Evolutionary conservation across 2,888 invertebrate species (phyloP).

Genomic region (Conops quadrifasciatus): DNA sequence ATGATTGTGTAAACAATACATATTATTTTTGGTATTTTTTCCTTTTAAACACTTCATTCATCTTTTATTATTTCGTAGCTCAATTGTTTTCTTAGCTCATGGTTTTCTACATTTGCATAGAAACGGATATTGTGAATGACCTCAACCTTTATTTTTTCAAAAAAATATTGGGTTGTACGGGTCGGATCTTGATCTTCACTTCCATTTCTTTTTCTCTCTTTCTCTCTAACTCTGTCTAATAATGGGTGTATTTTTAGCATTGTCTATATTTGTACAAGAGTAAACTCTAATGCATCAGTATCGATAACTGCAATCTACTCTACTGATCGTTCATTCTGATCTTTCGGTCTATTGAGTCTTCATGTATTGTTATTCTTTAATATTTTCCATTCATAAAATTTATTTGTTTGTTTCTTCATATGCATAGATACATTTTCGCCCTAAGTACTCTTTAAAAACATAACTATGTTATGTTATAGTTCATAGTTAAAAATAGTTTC

Average conservation of each 20-base stretch:
- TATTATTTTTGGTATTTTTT: neutral
- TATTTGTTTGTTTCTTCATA: no score
- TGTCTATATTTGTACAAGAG: neutral
- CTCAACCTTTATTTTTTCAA: constrained; percentile 53
- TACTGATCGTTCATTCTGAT: no score
- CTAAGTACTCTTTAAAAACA: no score
- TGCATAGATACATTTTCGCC: no score
- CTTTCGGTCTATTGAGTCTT: no score
- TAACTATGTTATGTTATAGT: no score
- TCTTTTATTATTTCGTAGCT: neutral
- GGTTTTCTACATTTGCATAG: constrained; percentile 53
- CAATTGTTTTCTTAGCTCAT: neutral
- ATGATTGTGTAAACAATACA: neutral
- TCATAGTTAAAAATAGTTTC: no score
- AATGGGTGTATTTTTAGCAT: neutral
- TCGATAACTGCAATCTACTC: no score
- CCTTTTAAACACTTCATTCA: neutral
- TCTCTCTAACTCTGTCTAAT: neutral
- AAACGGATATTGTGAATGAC: constrained; percentile 59
- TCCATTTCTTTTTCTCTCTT: neutral
- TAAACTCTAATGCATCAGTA: neutral
- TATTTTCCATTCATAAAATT: no score
- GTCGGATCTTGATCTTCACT: neutral
- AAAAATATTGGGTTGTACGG: neutral
- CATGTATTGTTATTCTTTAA: no score